Percentiles rank a stretch among this genome's conserved stretches.
phyloP scores from a whole-genome alignment of 2,797 vertebrate species.

The Amblyraja radiata region DNA sequence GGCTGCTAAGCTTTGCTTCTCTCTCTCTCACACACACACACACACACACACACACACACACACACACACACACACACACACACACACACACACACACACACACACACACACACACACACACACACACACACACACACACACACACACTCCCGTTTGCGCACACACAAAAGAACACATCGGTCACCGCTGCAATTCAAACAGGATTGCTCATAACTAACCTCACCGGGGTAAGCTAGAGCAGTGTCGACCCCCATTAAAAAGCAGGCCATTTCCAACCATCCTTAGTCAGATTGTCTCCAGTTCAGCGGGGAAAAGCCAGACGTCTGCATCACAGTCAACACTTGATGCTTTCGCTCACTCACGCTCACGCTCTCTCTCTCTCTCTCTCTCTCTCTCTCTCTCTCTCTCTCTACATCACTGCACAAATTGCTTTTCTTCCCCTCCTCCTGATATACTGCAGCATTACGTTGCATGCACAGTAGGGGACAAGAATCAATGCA shows the following conservation, averaged over 20 bases:
- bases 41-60: no score
- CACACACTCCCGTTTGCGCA: not conserved
- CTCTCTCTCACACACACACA: not conserved
- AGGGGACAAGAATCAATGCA: constrained; percentile 42
- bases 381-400: not conserved
- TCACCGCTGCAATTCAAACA: constrained; percentile 2
- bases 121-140: not conserved
- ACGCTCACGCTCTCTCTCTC: not conserved
- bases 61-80: no score
- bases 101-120: no score
- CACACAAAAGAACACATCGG: constrained; percentile 7
- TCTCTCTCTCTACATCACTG: constrained; percentile 38
- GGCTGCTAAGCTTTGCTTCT: not conserved
- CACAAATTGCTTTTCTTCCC: constrained; percentile 33
- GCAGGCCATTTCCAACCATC: constrained; percentile 36
- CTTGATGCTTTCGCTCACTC: constrained; percentile 28
- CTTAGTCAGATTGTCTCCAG: constrained; percentile 31
- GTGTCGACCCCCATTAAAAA: constrained; percentile 34
- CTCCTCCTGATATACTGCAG: constrained; percentile 43
- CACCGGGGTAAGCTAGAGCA: constrained; percentile 5
- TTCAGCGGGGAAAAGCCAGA: constrained; percentile 31
- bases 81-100: no score
- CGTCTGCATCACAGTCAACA: constrained; percentile 37
- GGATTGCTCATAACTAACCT: constrained; percentile 20
- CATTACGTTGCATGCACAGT: constrained; percentile 43